Conservation (phyloP, 2,797 vertebrate species). For the Coilia nasus region DNA sequence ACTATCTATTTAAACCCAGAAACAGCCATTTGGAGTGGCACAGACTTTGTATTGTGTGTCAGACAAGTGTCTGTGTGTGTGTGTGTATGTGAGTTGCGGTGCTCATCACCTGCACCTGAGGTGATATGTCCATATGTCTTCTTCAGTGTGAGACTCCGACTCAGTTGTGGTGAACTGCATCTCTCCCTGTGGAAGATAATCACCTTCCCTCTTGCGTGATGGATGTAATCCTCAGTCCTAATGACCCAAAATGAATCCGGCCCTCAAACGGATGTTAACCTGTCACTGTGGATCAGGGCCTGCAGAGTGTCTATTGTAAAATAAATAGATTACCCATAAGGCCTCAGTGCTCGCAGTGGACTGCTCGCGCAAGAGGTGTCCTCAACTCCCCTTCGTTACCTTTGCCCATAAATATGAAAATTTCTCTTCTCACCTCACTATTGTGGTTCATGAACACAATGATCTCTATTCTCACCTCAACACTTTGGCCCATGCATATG, state of each 20-base stretch:
- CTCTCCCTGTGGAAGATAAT: neutral
- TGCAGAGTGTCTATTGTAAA: neutral
- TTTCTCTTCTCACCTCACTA: neutral
- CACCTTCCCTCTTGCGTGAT: neutral
- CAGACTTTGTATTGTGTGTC: neutral
- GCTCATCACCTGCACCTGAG: constrained; percentile 36
- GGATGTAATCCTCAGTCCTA: constrained; percentile 13
- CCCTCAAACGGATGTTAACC: constrained; percentile 20
- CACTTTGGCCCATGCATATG: too few relatives aligned
- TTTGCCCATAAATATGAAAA: neutral
- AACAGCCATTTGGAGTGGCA: too few relatives aligned
- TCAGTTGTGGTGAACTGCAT: neutral
- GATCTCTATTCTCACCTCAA: neutral
- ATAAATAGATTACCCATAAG: constrained; percentile 6
- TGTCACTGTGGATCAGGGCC: constrained; percentile 12
- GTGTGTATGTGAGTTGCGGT: constrained; percentile 26
- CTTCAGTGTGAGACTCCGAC: neutral
- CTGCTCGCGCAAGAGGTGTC: too few relatives aligned
- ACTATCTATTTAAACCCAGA: too few relatives aligned
- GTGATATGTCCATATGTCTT: neutral
- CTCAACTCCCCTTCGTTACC: too few relatives aligned
- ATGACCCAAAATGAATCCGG: constrained; percentile 22
- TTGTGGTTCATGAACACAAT: neutral
- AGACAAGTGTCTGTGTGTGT: too few relatives aligned
- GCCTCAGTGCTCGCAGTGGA: neutral